These are phyloP conservation scores for Limanda limanda DNA, from an alignment of 2,113 vertebrate genomes.

Conservation along the genomic window DNA sequence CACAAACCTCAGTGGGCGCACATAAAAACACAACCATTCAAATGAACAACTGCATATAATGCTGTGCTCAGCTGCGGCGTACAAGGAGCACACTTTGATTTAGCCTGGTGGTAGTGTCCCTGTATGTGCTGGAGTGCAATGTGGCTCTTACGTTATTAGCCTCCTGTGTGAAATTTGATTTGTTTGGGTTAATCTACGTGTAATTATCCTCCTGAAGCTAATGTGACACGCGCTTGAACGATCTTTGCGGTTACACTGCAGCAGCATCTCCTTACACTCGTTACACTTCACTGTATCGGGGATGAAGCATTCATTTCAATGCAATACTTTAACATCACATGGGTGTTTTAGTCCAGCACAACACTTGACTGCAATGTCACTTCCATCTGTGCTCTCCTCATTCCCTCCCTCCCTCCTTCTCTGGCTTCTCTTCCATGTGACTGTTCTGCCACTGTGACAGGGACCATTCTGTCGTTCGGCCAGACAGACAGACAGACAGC, in stretches of 20 bases:
- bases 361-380: conserved; percentile 53
- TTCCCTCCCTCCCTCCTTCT: background rate
- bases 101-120: background rate
- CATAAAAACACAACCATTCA: conserved; percentile 1
- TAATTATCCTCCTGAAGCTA: conserved; percentile 50
- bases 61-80: background rate
- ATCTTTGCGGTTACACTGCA: background rate
- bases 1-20: background rate
- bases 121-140: conserved; percentile 29
- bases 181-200: conserved; percentile 54
- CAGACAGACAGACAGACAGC: conserved; percentile 12
- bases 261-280: conserved; percentile 11
- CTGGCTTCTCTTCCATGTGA: conserved; percentile 39
- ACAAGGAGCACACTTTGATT: conserved; percentile 17
- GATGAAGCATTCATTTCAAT: conserved; percentile 3
- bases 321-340: conserved; percentile 22
- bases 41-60: conserved; percentile 7
- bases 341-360: conserved; percentile 39
- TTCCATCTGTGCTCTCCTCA: conserved; percentile 54
- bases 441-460: conserved; percentile 49
- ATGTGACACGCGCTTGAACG: conserved; percentile 13
- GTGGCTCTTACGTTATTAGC: conserved; percentile 49
- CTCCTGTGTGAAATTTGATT: conserved; percentile 59
- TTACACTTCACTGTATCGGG: conserved; percentile 3
- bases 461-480: conserved; percentile 45